Base-by-base conservation (phyloP, 2,888 invertebrate species). In the Gastrophysa polygoni region DNA sequence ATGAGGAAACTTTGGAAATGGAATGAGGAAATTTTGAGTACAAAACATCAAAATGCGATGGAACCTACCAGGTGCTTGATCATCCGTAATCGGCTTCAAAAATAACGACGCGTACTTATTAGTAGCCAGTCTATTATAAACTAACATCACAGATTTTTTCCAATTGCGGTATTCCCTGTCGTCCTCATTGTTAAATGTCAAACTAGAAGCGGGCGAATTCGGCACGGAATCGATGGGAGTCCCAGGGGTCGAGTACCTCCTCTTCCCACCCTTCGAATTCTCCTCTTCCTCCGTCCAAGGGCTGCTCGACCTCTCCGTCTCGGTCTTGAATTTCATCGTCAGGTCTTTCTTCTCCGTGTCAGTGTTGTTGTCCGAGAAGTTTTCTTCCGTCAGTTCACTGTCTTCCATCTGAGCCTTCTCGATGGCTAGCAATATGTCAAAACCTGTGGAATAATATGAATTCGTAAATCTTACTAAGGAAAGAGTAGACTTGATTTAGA, bases 101-200 rank as follows among this genome's bases (percentile, higher is more conserved):
- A 97, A 96, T 8, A 94, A 84, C 0, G 92, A 91, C 0, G 96
- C 90, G 81, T 91, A 90, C 81, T 95, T 96, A 81, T 95, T 94
- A 0, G 91, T 91, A 55, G 91, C 89, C 43, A 95, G 80, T 80
- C 87, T 82, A 80, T 84, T 89, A 71, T 90, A 91, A 0, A 95
- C 91, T 6, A 93, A 83, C 87, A 95, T 88, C 50, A 96, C 91
- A 0, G 94, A 91, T 77, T 96, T 96, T 82, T 93, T 95, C 91
- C 96, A 95, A 21, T 90, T 87, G 21, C 90, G 84, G 75, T 91
- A 90, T 57, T 93, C 92, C 7, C 89, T 83, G 72, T 92, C 91
- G 52, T 91, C 91, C 66, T 93, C 93, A 51, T 80, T 80, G 55
- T 80, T 80, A 59, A 80, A 82, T 7, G 83, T 82, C 1, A 81